Evolutionary conservation across 1,140 invertebrate genomes (phyloP).

Genomic region (Meloidogyne exigua): DNA sequence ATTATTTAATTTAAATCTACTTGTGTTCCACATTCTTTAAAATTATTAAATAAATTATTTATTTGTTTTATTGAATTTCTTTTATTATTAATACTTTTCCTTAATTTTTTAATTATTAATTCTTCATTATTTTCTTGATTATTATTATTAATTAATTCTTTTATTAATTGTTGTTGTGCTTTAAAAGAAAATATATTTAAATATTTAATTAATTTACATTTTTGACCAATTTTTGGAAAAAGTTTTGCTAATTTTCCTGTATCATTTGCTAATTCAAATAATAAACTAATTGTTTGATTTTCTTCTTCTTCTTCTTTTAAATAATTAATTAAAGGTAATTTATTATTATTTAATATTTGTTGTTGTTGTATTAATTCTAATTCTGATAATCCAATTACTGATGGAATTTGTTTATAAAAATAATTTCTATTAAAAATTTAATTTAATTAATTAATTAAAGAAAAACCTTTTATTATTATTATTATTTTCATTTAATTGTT

Average conservation of each 20-base stretch:
- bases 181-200: background rate
- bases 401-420: background rate
- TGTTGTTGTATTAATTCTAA: background rate
- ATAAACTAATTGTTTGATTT: background rate
- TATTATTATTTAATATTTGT: background rate
- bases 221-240: constrained; percentile 20
- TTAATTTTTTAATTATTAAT: background rate
- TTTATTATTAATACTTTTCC: background rate
- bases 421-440: background rate
- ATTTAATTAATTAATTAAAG: background rate
- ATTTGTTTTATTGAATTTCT: background rate
- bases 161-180: background rate
- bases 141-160: background rate
- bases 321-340: constrained; percentile 22
- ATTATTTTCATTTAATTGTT: background rate
- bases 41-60: background rate
- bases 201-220: constrained; percentile 3
- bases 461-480: background rate
- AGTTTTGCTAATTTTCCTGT: constrained; percentile 21
- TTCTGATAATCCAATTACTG: background rate
- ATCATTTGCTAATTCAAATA: constrained; percentile 18
- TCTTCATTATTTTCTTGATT: background rate
- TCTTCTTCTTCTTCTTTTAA: background rate
- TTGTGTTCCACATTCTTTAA: background rate
- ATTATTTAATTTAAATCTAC: background rate